Evolutionary conservation across 2,113 vertebrate species (phyloP).

Genomic region (Pluvialis apricaria): DNA sequence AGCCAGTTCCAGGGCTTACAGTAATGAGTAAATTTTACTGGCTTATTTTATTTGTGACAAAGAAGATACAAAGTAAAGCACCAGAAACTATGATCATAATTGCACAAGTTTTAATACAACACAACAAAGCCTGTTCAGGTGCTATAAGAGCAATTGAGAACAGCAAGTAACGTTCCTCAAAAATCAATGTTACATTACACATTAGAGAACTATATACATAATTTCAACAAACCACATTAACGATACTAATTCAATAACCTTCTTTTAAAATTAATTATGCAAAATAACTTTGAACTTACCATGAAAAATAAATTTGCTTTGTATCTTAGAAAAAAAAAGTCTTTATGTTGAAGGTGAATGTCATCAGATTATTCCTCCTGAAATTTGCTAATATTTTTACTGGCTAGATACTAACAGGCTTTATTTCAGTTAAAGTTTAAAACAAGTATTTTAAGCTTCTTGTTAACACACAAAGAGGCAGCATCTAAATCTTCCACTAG

Average conservation of each 20-base stretch:
- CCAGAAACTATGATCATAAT: background rate
- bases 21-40: background rate
- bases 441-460: background rate
- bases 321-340: background rate
- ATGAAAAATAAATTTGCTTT: background rate
- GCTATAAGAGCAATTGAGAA: background rate
- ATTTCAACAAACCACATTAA: background rate
- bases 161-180: background rate
- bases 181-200: background rate
- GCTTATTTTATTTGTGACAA: background rate
- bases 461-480: background rate
- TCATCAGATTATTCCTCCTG: background rate
- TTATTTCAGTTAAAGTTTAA: background rate
- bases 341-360: background rate
- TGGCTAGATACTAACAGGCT: background rate
- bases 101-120: background rate
- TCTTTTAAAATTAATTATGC: background rate
- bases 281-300: background rate
- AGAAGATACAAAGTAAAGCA: background rate
- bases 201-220: background rate
- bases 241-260: background rate
- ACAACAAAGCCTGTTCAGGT: background rate
- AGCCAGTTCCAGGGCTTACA: background rate
- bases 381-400: background rate
- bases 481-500: background rate